phyloP scores from a whole-genome alignment of 2,888 invertebrate species.

The Scaptomyza polygonia region DNA sequence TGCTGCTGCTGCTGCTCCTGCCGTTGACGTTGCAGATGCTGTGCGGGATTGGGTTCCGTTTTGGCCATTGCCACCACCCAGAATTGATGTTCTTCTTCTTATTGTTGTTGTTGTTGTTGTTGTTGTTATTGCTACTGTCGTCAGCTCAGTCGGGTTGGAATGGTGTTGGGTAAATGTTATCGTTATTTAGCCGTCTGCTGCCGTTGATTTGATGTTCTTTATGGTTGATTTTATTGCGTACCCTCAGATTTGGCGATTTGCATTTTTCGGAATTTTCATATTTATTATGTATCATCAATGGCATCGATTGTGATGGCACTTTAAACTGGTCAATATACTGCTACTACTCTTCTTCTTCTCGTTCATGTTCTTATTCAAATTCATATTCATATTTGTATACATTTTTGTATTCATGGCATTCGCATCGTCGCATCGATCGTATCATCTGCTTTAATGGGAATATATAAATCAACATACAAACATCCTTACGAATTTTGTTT shows the following conservation, averaged over 20 bases:
- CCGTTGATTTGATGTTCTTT: slow-evolving; percentile 66
- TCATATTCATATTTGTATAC: slow-evolving; percentile 30
- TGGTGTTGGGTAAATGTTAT: slow-evolving; percentile 42
- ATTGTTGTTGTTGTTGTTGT: slow-evolving; percentile 25
- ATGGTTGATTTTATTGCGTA: slow-evolving; percentile 64
- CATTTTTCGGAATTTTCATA: slow-evolving; percentile 67
- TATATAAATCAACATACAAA: slow-evolving; percentile 8
- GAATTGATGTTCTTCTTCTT: slow-evolving; percentile 40
- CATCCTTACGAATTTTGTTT: slow-evolving; percentile 13
- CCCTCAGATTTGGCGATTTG: slow-evolving; percentile 65
- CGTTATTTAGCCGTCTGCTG: slow-evolving; percentile 47
- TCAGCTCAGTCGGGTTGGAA: slow-evolving; percentile 6
- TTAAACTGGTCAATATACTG: slow-evolving; percentile 48
- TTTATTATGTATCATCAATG: slow-evolving; percentile 58
- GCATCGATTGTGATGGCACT: slow-evolving; percentile 43
- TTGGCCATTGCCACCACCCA: slow-evolving; percentile 58
- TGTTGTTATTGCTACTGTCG: slow-evolving; percentile 30
- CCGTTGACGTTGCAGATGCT: slow-evolving; percentile 48
- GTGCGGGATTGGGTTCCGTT: slow-evolving; percentile 42
- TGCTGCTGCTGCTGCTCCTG: slow-evolving; percentile 34
- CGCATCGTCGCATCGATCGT: slow-evolving; percentile 18
- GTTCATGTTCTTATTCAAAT: slow-evolving; percentile 26
- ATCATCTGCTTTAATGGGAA: slow-evolving; percentile 22
- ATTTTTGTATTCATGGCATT: slow-evolving; percentile 41
- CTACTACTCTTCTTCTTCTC: slow-evolving; percentile 17